These are phyloP conservation scores for Halesus radiatus DNA, from an alignment of 1,140 invertebrate genomes.

Conservation along the genomic window DNA sequence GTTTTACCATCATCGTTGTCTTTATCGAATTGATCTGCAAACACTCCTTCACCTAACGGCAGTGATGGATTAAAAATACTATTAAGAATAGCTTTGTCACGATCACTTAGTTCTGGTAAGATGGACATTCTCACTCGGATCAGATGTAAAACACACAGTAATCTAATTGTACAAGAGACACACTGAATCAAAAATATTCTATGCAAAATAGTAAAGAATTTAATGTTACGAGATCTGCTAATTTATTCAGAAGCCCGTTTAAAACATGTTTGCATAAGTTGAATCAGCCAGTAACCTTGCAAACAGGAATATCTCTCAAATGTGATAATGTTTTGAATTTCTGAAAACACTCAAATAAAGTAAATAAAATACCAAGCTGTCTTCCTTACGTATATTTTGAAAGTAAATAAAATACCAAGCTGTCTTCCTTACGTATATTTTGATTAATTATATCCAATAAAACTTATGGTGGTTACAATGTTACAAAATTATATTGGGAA, in stretches of 20 bases:
- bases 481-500: too few species aligned
- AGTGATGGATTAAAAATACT: conserved; percentile 72
- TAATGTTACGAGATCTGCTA: neutral
- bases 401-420: too few species aligned
- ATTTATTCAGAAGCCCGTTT: conserved; percentile 6
- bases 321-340: too few species aligned
- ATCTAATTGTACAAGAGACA: too few species aligned
- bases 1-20: conserved; percentile 15
- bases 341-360: too few species aligned
- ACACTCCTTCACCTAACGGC: conserved; percentile 65
- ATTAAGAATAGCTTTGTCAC: conserved; percentile 69
- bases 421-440: too few species aligned
- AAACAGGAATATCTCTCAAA: neutral
- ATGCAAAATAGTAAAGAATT: neutral
- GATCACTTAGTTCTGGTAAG: conserved; percentile 67
- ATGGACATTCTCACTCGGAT: conserved; percentile 53
- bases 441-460: too few species aligned
- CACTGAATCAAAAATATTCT: too few species aligned
- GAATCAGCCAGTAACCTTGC: neutral
- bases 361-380: too few species aligned
- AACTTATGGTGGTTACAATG: too few species aligned
- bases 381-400: too few species aligned
- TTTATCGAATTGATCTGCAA: conserved; percentile 42
- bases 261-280: neutral
- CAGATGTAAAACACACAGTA: too few species aligned